Evolutionary conservation across 2,888 invertebrate species (phyloP).

Genomic region (Cordylochernes scorpioides): DNA sequence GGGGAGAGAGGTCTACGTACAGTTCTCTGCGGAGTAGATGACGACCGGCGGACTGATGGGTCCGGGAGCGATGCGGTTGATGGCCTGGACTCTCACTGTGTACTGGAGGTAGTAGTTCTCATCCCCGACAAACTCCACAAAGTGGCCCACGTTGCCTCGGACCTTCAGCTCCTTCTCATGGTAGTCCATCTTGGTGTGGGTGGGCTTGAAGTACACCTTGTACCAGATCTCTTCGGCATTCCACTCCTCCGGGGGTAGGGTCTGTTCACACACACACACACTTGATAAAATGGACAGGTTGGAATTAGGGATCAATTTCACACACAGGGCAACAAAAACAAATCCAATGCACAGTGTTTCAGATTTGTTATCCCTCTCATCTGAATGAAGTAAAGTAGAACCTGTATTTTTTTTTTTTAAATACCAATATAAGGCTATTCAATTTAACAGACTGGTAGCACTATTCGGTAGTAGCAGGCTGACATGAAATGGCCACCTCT

Average conservation of each 20-base stretch:
- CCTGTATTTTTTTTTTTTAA: no score
- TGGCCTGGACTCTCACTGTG: conserved; percentile 19
- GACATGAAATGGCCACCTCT: no score
- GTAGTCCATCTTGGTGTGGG: conserved; percentile 36
- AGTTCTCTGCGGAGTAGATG: conserved; percentile 17
- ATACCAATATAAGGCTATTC: no score
- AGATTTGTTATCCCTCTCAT: no score
- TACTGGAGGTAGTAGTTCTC: conserved; percentile 21
- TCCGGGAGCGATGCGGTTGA: conserved; percentile 37
- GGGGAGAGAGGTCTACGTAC: conserved; percentile 7
- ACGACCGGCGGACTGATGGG: conserved; percentile 25
- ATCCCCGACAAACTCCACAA: conserved; percentile 33
- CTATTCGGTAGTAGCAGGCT: no score
- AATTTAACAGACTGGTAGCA: no score
- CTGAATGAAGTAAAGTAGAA: no score
- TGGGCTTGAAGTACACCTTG: conserved; percentile 56
- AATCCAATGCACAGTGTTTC: no score
- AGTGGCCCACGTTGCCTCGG: conserved; percentile 44
- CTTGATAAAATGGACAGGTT: no score
- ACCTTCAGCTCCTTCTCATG: conserved; percentile 40
- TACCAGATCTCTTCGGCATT: conserved; percentile 72
- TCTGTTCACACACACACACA: conserved; percentile 24
- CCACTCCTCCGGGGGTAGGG: conserved; percentile 45
- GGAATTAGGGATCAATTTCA: no score
- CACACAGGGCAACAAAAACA: no score